Base-by-base conservation (phyloP, 2,888 invertebrate genomes). In the Ennomos quercinarius region DNA sequence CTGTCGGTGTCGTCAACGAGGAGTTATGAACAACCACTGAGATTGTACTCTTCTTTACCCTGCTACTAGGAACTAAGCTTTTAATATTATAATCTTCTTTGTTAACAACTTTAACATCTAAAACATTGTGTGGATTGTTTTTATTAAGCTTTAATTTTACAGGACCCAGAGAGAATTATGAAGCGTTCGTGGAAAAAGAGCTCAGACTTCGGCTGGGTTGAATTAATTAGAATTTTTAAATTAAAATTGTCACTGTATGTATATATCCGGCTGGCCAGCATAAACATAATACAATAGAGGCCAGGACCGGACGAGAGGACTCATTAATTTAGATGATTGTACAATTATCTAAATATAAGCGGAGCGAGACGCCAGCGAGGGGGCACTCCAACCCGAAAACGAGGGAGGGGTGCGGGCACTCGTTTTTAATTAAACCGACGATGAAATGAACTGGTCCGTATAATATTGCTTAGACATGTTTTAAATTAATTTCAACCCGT, bases 311-410 rank as follows among this genome's bases (percentile, higher is more conserved):
- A 91, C 90, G 90, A 86, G 87, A 87, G 86, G 81, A 88, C 91
- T 92, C 92, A 91, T 92, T 92, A 92, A 92, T 92, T 92, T 92
- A 92, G 92, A 92, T 91, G 92, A 92, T 92, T 92, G 92, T 92
- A 92, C 92, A 92, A 92, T 92, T 92, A 92, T 92, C 92, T 92
- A 92, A 92, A 92, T 91, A 91, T 92, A 92, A 92, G 89, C 91
- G 88, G 82, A 87, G 88, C 86, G 91, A 88, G 88, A 86, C 90
- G 86, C 84, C 82, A 84, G 82, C 78, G 68, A 78, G 86, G 88
- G 89, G 87, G 86, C 80, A 84, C 85, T 82, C 83, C 87, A 86
- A 86, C 90, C 89, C 91, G 86, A 89, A 91, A 89, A 83, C 84
- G 85, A 81, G 87, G 87, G 86, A 84, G 89, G 87, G 88, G 90